Evolutionary conservation across 2,797 vertebrate genomes (phyloP), one percentile per base, ranked within the genome.

Genomic region (Anniella stebbinsi): DNA sequence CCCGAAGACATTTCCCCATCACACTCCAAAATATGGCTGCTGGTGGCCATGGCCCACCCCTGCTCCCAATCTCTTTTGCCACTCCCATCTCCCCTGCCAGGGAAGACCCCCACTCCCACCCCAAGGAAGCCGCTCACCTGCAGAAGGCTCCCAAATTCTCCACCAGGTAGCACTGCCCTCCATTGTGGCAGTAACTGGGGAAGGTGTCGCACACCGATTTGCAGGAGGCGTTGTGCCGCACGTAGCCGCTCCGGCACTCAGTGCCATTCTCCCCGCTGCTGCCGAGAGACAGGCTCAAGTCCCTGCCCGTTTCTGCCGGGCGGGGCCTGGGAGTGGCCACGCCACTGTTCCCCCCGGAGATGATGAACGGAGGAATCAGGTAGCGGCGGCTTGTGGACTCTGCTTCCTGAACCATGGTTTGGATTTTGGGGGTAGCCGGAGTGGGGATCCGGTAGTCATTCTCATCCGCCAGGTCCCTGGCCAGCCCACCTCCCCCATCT

Each of bases 101-200:
- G n/a, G 18, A 30, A 13, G 25, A 11, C 69, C 70, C 69, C 8
- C 67, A 67, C 23, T 7, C 21, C 69, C 30, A 3, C 15, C 8
- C 9, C 57, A 11, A 25, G 18, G 57, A 3, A 73, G 17, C 51
- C 2, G 3, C 63, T 76, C 96, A 99, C 99, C 99, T 98, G 98
- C 99, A 99, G 97, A 99, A 98, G 91, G 98, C 98, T 4, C 98
- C 98, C 70, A 97, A 95, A 87, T 97, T 98, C 94, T 99, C 98
- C 96, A 99, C 97, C 94, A 98, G 96, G 97, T 99, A 99, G 93
- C 99, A 99, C 96, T 99, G 99, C n/a, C 99, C 99, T 2, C 98
- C 98, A 17, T 99, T 99, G 97, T 98, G 97, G 96, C 99, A 99
- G 96, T 98, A 99, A 97, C 98, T 98, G 72, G 98, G 98, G 92